A percentile compares a stretch with the other conserved stretches of the same genome.
Evolutionary conservation across 2,113 vertebrate genomes (phyloP).

Genomic region (Chloebia gouldiae): DNA sequence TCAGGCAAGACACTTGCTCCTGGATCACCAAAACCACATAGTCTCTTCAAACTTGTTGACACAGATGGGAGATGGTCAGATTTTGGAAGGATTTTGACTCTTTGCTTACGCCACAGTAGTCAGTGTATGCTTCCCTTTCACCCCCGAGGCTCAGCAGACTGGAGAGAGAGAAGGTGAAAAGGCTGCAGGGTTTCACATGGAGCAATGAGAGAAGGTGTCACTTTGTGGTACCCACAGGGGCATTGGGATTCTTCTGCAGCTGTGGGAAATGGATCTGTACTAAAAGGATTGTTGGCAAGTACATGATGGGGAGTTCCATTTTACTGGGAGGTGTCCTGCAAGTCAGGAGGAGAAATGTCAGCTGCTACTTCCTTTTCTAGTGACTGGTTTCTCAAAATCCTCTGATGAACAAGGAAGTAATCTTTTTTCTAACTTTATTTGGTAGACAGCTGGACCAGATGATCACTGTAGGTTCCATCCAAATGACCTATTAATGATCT

Average conservation of each 20-base stretch:
- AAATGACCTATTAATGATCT: not conserved
- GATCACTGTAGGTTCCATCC: not conserved
- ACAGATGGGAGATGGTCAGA: fast-evolving
- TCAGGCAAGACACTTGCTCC: not conserved
- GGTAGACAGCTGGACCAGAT: not conserved
- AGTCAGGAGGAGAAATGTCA: not conserved
- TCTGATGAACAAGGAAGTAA: not conserved
- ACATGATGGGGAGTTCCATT: not conserved
- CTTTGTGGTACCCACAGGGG: not conserved
- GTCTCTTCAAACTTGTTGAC: not conserved
- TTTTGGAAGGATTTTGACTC: not conserved
- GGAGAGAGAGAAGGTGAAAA: not conserved
- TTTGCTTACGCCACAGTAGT: not conserved
- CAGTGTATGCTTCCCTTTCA: not conserved
- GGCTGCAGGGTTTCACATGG: not conserved
- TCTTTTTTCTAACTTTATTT: not conserved
- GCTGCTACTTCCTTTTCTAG: not conserved
- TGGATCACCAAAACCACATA: not conserved
- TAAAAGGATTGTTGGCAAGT: fast-evolving
- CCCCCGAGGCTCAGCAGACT: not conserved
- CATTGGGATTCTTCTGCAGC: not conserved
- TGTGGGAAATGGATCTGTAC: not conserved
- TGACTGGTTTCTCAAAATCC: not conserved
- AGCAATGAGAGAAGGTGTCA: not conserved
- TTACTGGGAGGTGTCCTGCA: not conserved